These are phyloP conservation scores for Dreissena polymorpha DNA, from an alignment of 1,140 invertebrate species.

Conservation along the genomic window DNA sequence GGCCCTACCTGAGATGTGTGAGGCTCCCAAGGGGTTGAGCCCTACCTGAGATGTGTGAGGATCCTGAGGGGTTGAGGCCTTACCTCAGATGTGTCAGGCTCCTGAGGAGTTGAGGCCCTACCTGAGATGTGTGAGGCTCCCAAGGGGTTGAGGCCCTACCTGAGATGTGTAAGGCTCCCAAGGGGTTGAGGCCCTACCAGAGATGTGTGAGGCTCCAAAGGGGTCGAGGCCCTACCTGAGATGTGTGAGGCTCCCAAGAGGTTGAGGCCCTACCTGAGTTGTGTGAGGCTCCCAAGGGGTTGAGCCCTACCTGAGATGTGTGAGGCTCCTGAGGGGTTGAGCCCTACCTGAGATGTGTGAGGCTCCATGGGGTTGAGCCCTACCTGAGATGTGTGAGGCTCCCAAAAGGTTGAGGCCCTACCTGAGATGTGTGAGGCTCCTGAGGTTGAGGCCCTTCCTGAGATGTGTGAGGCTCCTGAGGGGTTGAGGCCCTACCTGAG, in stretches of 20 bases:
- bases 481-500: constrained; percentile 63
- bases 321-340: constrained; percentile 59
- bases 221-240: constrained; percentile 63
- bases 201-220: constrained; percentile 63
- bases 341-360: constrained; percentile 65
- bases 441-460: constrained; percentile 62
- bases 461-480: constrained; percentile 63
- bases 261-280: constrained; percentile 63
- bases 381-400: constrained; percentile 63
- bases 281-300: constrained; percentile 61
- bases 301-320: constrained; percentile 62
- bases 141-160: constrained; percentile 66
- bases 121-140: constrained; percentile 61
- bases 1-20: constrained; percentile 62
- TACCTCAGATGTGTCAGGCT: constrained; percentile 63
- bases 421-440: constrained; percentile 61
- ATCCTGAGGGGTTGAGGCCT: constrained; percentile 62
- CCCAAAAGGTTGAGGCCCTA: constrained; percentile 62
- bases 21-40: constrained; percentile 62
- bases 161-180: constrained; percentile 60
- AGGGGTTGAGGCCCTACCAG: constrained; percentile 64
- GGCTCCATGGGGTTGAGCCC: constrained; percentile 61
- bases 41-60: constrained; percentile 63
- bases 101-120: constrained; percentile 62
- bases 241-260: constrained; percentile 61